These are phyloP conservation scores for Scophthalmus maximus DNA, from an alignment of 2,113 vertebrate genomes.

Conservation along the genomic window DNA sequence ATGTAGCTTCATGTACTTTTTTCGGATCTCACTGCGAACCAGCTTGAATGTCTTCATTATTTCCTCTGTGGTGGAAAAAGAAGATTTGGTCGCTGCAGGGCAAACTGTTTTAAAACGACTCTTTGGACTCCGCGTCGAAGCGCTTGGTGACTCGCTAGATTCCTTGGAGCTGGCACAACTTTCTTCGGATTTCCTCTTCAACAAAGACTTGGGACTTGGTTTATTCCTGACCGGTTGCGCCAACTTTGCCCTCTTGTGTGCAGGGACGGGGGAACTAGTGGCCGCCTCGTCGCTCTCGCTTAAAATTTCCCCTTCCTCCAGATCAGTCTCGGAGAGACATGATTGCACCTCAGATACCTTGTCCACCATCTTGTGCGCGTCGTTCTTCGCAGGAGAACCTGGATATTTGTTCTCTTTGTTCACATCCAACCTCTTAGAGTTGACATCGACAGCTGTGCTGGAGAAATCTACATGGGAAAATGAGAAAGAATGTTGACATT, in stretches of 20 bases:
- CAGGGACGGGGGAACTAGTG: conserved; percentile 55
- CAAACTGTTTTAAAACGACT: conserved; percentile 81
- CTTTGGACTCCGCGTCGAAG: conserved; percentile 64
- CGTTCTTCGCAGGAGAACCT: conserved; percentile 71
- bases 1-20: conserved; percentile 97
- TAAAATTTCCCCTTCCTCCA: conserved; percentile 95
- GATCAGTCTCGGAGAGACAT: conserved; percentile 73
- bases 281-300: conserved; percentile 86
- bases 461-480: conserved; percentile 73
- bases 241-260: conserved; percentile 64
- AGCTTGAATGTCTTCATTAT: conserved; percentile 90
- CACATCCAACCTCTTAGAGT: conserved; percentile 80
- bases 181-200: conserved; percentile 55
- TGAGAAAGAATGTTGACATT: neutral
- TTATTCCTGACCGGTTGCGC: conserved; percentile 45
- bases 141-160: conserved; percentile 1
- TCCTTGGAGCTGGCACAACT: conserved; percentile 29
- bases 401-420: conserved; percentile 96
- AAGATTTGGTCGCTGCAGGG: conserved; percentile 66
- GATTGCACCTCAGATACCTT: conserved; percentile 28
- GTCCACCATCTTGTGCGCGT: conserved; percentile 45
- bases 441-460: conserved; percentile 40
- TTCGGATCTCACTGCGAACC: conserved; percentile 89
- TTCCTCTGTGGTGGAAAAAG: conserved; percentile 84
- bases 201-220: conserved; percentile 51